Base-by-base conservation (phyloP, 2,113 vertebrate species). In the Mobula hypostoma region DNA sequence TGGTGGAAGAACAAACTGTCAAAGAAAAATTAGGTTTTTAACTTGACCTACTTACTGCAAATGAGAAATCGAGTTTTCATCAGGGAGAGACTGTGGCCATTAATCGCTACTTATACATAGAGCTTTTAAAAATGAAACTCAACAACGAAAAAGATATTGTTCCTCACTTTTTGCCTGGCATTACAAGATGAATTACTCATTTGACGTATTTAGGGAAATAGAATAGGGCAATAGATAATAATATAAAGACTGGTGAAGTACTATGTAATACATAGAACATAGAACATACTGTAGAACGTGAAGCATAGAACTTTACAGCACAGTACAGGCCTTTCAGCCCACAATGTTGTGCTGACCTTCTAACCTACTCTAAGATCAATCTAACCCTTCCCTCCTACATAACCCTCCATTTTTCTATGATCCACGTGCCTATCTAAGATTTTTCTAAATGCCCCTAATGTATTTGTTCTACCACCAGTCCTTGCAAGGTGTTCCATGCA, bases 41-140 rank as follows among this genome's bases (percentile, higher is more conserved):
- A 68, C 61, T 66, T 66, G 85, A 90, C 85, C 85, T 68, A 90
- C 63, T 90, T 90, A 90, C 61, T 17, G n/a, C 85, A 90, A 90
- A 90, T 90, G 85, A 90, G 61, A 66, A 90, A 90, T 66, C 66
- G 85, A 32, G 29, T 19, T 32, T 90, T 66, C 61, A 66, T 66
- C 85, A 90, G 85, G 61, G 58, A 66, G 61, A 32, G 61, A 90
- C 63, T 90, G 61, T 29, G 61, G 2, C 29, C 29, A 68, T 90
- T 68, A 90, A 90, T 90, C 6, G 85, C 85, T 90, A 12, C 83
- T 83, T 66, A 88, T 66, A 61, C 6, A 12, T 17, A 61, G 15
- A 17, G 58, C 17, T 24, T 88, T 66, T 90, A 66, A 68, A 90
- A 90, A 90, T 68, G 32, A 68, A 66, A 90, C 61, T 7, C 63